phyloP scores from a whole-genome alignment of 2,888 invertebrate species.

The Torymus texanus region DNA sequence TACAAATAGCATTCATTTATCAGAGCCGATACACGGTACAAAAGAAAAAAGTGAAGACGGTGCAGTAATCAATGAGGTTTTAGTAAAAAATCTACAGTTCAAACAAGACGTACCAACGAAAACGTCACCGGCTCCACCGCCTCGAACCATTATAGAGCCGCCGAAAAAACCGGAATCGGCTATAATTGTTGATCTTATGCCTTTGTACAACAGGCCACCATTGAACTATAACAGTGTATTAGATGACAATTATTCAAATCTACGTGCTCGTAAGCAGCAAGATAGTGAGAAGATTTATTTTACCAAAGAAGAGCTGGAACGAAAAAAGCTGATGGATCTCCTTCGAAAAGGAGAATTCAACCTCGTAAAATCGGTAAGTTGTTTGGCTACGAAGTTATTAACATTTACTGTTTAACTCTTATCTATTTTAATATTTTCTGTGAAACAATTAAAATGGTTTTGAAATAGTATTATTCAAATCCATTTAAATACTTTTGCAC shows the following conservation, averaged over 20 bases:
- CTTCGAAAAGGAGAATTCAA: constrained; percentile 66
- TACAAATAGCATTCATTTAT: neutral
- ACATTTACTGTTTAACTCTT: neutral
- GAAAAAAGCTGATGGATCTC: constrained; percentile 67
- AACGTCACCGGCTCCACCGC: constrained; percentile 34
- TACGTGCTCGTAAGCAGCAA: constrained; percentile 58
- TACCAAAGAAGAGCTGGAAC: constrained; percentile 69
- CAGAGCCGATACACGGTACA: constrained; percentile 22
- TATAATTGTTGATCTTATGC: constrained; percentile 24
- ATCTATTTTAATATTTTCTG: too few relatives aligned
- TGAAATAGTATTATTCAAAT: too few relatives aligned
- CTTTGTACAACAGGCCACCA: constrained; percentile 53
- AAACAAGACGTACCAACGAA: constrained; percentile 64
- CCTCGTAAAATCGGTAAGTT: constrained; percentile 67
- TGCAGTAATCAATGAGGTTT: constrained; percentile 65
- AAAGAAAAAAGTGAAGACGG: constrained; percentile 54
- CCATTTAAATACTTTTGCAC: too few relatives aligned
- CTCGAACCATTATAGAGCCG: constrained; percentile 31
- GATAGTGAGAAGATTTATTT: constrained; percentile 65
- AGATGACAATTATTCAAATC: constrained; percentile 66
- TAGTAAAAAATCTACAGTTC: constrained; percentile 68
- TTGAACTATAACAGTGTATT: constrained; percentile 67
- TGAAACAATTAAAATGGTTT: too few relatives aligned
- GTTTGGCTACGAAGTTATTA: neutral
- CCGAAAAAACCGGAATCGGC: constrained; percentile 29